phyloP scores from a whole-genome alignment of 30 jellyfish, hydroid and myxozoan species.

The Cassiopea xamachana region DNA sequence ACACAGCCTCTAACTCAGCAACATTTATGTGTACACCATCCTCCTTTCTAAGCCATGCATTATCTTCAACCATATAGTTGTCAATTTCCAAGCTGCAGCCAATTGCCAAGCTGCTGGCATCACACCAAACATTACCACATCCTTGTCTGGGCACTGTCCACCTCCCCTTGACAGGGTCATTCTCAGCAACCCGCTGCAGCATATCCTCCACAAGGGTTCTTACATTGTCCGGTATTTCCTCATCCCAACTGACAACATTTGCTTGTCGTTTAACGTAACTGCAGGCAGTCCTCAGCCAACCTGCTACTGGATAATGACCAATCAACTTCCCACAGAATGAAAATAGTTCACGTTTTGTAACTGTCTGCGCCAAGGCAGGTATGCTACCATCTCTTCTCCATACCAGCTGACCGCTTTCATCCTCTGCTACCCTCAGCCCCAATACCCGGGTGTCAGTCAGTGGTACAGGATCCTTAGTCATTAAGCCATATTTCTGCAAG shows the following conservation, averaged over 20 bases:
- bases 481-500: constrained; percentile 27
- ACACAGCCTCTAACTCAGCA: constrained; percentile 41
- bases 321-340: constrained; percentile 31
- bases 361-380: constrained; percentile 2
- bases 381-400: constrained; percentile 12
- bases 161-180: constrained; percentile 35
- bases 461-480: constrained; percentile 56
- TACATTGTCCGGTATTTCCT: constrained; percentile 14
- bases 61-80: constrained; percentile 1
- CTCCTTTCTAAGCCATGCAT: constrained; percentile 16
- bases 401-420: not conserved
- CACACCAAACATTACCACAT: not conserved
- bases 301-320: constrained; percentile 68
- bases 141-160: not conserved
- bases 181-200: not conserved
- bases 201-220: not conserved
- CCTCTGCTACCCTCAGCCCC: constrained; percentile 32
- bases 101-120: not conserved
- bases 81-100: not conserved
- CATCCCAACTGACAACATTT: constrained; percentile 22
- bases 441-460: constrained; percentile 26
- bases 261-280: constrained; percentile 29
- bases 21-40: constrained; percentile 20
- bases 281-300: constrained; percentile 51
- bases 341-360: constrained; percentile 18